Percentiles rank a stretch among this genome's conserved stretches.
phyloP scores from a whole-genome alignment of 2,888 invertebrate genomes.

The Aporophyla nigra region DNA sequence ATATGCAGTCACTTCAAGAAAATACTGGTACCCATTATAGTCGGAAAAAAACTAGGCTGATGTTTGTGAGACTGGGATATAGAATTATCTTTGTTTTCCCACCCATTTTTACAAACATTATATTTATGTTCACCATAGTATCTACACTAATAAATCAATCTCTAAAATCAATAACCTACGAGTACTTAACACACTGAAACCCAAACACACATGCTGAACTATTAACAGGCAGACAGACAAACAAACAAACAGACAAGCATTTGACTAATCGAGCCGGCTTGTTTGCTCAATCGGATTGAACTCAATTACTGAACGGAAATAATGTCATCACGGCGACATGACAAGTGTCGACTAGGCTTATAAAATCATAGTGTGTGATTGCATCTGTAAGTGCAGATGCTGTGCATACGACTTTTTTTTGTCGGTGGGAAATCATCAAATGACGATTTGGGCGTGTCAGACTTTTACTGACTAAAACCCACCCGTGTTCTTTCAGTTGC shows the following conservation, averaged over 20 bases:
- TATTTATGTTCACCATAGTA: too few relatives aligned
- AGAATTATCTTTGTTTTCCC: too few relatives aligned
- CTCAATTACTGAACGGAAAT: constrained; percentile 73
- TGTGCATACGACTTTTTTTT: too few relatives aligned
- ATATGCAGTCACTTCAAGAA: too few relatives aligned
- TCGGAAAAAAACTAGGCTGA: too few relatives aligned
- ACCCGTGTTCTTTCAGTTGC: too few relatives aligned
- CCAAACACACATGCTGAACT: constrained; percentile 42
- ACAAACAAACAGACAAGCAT: constrained; percentile 55
- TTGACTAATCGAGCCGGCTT: constrained; percentile 60
- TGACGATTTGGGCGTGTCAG: too few relatives aligned
- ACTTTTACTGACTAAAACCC: too few relatives aligned
- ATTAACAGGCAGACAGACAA: constrained; percentile 40
- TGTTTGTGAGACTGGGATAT: too few relatives aligned
- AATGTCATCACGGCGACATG: constrained; percentile 64
- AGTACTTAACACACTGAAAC: constrained; percentile 20
- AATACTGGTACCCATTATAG: too few relatives aligned
- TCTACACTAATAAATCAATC: constrained; percentile 7
- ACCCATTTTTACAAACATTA: too few relatives aligned
- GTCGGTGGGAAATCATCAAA: too few relatives aligned
- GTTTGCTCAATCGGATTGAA: constrained; percentile 66
- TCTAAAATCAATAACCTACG: constrained; percentile 29
- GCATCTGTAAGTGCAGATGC: background rate
- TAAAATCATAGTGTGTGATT: constrained; percentile 26
- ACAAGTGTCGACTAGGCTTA: constrained; percentile 29